Conservation (phyloP, 2,888 invertebrate species). For the Drosophila macrothrix region DNA sequence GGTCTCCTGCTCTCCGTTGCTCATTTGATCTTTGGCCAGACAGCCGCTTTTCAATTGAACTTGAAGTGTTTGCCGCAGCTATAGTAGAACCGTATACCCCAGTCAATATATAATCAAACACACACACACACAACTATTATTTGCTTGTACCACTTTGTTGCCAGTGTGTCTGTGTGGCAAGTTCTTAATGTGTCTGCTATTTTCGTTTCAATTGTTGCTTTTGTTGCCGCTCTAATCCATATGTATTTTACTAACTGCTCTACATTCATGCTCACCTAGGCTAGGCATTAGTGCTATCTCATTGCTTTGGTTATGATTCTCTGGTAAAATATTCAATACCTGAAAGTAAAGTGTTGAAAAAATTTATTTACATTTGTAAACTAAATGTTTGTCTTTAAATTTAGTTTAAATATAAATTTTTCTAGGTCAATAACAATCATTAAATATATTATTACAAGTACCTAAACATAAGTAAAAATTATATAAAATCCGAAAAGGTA, state of each 20-base stretch:
- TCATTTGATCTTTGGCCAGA: slow-evolving; percentile 64
- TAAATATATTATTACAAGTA: neutral
- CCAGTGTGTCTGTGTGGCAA: slow-evolving; percentile 36
- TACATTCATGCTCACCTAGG: neutral
- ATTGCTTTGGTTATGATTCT: neutral
- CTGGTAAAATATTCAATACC: neutral
- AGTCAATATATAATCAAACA: slow-evolving; percentile 20
- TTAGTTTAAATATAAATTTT: neutral
- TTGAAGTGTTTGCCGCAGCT: slow-evolving; percentile 65
- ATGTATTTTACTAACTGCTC: slow-evolving; percentile 20
- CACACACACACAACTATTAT: slow-evolving; percentile 12
- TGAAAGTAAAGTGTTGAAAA: neutral
- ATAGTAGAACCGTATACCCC: slow-evolving; percentile 1
- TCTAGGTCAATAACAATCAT: neutral
- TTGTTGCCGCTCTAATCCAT: slow-evolving; percentile 18
- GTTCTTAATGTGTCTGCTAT: slow-evolving; percentile 36
- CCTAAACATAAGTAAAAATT: neutral
- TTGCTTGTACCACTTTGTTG: slow-evolving; percentile 33
- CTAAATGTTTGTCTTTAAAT: neutral
- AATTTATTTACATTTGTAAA: neutral
- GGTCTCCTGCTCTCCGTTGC: neutral
- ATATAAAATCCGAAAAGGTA: neutral
- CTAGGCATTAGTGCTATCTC: neutral
- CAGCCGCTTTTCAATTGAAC: slow-evolving; percentile 74
- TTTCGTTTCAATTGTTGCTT: slow-evolving; percentile 22